These are phyloP conservation scores for Helicolenus hilgendorfi DNA, from an alignment of 2,797 vertebrate genomes.

Conservation along the genomic window DNA sequence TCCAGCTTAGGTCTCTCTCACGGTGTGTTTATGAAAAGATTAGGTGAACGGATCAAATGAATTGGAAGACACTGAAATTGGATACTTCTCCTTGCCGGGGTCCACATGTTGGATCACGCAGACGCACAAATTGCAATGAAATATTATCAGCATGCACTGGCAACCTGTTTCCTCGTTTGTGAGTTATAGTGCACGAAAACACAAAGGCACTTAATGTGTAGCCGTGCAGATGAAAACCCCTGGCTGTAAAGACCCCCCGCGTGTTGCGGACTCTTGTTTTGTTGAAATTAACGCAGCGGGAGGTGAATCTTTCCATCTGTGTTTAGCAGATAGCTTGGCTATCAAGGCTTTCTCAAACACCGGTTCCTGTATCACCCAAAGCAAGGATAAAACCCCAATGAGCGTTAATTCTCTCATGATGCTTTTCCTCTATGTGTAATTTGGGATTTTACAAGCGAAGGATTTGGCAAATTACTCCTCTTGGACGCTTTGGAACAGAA, in stretches of 20 bases:
- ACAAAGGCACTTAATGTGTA: conserved; percentile 1
- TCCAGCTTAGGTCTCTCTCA: conserved; percentile 36
- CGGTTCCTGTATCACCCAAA: background rate
- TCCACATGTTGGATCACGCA: conserved; percentile 25
- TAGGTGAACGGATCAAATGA: conserved; percentile 67
- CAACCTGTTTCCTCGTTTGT: conserved; percentile 18
- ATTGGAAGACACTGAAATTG: conserved; percentile 57
- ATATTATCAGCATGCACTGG: conserved; percentile 39
- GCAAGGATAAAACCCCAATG: conserved; percentile 1
- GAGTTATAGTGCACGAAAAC: conserved; percentile 12
- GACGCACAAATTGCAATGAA: conserved; percentile 40
- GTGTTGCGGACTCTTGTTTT: background rate
- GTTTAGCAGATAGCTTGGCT: conserved; percentile 21
- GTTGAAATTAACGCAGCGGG: conserved; percentile 40
- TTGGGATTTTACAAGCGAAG: background rate
- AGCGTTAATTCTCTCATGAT: background rate
- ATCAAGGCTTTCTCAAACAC: conserved; percentile 24
- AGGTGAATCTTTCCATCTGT: conserved; percentile 42
- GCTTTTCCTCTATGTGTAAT: background rate
- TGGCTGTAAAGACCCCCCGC: conserved; percentile 2
- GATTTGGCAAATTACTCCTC: conserved; percentile 5
- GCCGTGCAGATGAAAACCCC: background rate
- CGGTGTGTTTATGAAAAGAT: conserved; percentile 67
- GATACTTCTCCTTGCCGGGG: conserved; percentile 33
- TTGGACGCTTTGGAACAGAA: background rate